Percentiles rank a stretch among this genome's conserved stretches.
Evolutionary conservation across 2,113 vertebrate genomes (phyloP).

Genomic region (Grammomys surdaster): DNA sequence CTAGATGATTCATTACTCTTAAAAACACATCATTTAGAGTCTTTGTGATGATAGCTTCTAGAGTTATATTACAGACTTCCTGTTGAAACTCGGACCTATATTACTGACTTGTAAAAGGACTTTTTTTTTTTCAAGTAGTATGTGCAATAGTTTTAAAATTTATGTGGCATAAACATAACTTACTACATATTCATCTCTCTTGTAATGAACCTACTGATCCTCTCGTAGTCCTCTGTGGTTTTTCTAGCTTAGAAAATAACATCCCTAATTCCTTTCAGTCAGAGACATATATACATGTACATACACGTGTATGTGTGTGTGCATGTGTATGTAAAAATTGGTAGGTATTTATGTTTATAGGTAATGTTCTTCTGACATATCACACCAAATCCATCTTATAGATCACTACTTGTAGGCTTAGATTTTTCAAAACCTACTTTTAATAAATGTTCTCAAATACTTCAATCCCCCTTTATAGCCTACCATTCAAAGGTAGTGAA

Average conservation of each 20-base stretch:
- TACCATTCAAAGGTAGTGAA: too few species aligned
- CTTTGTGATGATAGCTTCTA: background rate
- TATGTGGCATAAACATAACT: background rate
- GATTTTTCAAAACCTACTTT: too few species aligned
- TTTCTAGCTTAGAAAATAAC: constrained; percentile 3
- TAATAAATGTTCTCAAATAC: too few species aligned
- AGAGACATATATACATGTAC: background rate
- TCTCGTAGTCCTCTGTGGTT: background rate
- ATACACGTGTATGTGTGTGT: background rate
- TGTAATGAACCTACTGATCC: background rate
- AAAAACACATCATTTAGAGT: background rate
- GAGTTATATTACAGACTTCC: background rate
- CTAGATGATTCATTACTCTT: background rate
- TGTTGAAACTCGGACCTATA: background rate
- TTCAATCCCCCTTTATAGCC: too few species aligned
- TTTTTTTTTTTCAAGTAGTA: background rate
- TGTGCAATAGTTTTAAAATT: background rate
- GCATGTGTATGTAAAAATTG: background rate
- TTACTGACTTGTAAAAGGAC: background rate
- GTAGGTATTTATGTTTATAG: background rate
- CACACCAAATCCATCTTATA: background rate
- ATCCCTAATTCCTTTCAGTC: background rate
- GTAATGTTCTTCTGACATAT: background rate
- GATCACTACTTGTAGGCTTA: too few species aligned
- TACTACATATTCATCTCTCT: background rate